phyloP scores from a whole-genome alignment of 2,888 invertebrate genomes.

The Tineola bisselliella region DNA sequence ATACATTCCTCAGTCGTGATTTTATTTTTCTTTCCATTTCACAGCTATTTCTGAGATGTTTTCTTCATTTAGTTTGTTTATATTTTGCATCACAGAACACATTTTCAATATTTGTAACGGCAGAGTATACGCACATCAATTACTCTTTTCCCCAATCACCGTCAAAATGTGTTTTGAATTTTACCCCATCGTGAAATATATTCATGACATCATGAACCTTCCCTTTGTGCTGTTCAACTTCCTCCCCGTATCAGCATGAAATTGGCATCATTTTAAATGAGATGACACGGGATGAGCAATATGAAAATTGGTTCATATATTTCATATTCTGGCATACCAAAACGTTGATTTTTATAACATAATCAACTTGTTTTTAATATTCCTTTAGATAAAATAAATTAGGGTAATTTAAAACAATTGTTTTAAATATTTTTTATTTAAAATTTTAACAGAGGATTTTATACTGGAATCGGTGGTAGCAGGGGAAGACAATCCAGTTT shows the following conservation, averaged over 20 bases:
- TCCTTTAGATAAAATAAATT: background rate
- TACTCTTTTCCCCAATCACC: background rate
- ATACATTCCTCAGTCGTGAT: background rate
- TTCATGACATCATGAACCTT: slow-evolving; percentile 6
- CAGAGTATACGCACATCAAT: too few relatives aligned
- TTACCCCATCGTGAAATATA: slow-evolving; percentile 4
- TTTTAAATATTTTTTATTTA: too few relatives aligned
- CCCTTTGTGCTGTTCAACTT: background rate
- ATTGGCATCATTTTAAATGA: slow-evolving; percentile 2
- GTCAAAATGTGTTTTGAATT: background rate
- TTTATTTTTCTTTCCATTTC: background rate
- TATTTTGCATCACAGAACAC: too few relatives aligned
- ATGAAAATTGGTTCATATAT: slow-evolving; percentile 6
- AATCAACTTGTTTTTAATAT: background rate
- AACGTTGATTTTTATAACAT: background rate
- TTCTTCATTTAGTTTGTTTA: too few relatives aligned
- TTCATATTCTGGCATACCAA: background rate
- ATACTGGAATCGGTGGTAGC: slow-evolving; percentile 73
- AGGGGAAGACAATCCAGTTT: slow-evolving; percentile 52
- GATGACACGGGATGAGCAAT: background rate
- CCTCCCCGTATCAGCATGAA: slow-evolving; percentile 1
- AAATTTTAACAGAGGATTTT: slow-evolving; percentile 72
- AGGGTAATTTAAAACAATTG: too few relatives aligned
- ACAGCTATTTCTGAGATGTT: too few relatives aligned
- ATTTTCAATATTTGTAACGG: too few relatives aligned